Percentiles rank a stretch among this genome's conserved stretches.
These are phyloP conservation scores for Brachionus calyciflorus DNA, from an alignment of 1,140 invertebrate species.

Conservation along the genomic window DNA sequence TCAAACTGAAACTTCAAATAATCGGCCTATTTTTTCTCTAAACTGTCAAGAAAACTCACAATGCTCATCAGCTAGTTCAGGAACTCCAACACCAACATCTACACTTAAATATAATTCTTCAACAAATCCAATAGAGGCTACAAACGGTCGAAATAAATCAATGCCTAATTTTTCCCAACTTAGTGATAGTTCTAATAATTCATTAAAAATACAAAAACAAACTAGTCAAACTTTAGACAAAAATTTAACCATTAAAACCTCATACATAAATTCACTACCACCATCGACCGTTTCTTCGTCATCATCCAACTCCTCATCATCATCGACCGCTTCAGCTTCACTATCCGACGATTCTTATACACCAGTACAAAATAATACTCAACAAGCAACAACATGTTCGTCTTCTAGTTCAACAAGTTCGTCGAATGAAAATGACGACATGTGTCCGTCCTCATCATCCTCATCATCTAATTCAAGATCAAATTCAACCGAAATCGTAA, in stretches of 20 bases:
- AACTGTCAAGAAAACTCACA: slow-evolving; percentile 21
- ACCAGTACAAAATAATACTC: neutral
- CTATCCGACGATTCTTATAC: slow-evolving; percentile 1
- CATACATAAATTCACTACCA: neutral
- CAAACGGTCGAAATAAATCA: neutral
- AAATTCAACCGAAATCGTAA: neutral
- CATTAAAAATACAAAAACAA: neutral
- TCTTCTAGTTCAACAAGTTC: slow-evolving; percentile 3
- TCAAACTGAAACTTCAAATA: neutral
- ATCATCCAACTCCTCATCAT: slow-evolving; percentile 19
- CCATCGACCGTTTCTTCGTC: slow-evolving; percentile 5
- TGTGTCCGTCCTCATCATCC: neutral
- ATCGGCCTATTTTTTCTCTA: neutral
- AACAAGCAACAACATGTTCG: neutral
- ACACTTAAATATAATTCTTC: neutral
- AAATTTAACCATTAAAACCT: slow-evolving; percentile 15
- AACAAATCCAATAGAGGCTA: neutral
- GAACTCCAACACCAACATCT: neutral
- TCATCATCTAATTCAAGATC: neutral
- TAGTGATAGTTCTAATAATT: neutral
- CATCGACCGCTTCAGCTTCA: neutral
- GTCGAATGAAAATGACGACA: slow-evolving; percentile 6
- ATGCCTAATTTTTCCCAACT: slow-evolving; percentile 26
- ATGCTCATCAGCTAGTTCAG: slow-evolving; percentile 23
- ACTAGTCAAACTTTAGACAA: slow-evolving; percentile 41